Evolutionary conservation across 2,113 vertebrate genomes (phyloP).

Genomic region (Setophaga petechia): DNA sequence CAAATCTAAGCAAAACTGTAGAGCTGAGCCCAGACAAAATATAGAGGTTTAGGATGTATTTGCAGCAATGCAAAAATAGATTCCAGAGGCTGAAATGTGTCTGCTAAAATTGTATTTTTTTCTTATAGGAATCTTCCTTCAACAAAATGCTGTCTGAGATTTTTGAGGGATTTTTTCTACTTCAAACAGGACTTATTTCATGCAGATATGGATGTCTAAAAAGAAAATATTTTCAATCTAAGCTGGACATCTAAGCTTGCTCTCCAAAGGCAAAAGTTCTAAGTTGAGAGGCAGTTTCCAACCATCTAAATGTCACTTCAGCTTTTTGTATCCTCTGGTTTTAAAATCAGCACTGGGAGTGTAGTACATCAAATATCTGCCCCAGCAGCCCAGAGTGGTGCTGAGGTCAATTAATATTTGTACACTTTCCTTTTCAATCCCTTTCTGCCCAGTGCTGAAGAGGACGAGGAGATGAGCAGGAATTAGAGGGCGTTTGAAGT

Average conservation of each 20-base stretch:
- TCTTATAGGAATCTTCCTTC: background rate
- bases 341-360: background rate
- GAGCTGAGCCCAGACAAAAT: background rate
- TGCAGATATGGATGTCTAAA: background rate
- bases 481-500: conserved; percentile 9
- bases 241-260: background rate
- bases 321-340: background rate
- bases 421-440: background rate
- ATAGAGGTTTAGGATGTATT: background rate
- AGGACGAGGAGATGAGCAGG: background rate
- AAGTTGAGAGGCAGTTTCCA: background rate
- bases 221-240: background rate
- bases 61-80: background rate
- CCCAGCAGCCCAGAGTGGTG: background rate
- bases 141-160: background rate
- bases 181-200: background rate
- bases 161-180: background rate
- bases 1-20: background rate
- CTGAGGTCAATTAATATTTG: conserved; percentile 20
- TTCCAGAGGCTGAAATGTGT: background rate
- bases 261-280: background rate
- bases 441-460: background rate
- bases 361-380: background rate
- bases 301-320: background rate
- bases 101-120: background rate